phyloP scores from a whole-genome alignment of 2,797 vertebrate genomes.

The Periophthalmus magnuspinnatus region DNA sequence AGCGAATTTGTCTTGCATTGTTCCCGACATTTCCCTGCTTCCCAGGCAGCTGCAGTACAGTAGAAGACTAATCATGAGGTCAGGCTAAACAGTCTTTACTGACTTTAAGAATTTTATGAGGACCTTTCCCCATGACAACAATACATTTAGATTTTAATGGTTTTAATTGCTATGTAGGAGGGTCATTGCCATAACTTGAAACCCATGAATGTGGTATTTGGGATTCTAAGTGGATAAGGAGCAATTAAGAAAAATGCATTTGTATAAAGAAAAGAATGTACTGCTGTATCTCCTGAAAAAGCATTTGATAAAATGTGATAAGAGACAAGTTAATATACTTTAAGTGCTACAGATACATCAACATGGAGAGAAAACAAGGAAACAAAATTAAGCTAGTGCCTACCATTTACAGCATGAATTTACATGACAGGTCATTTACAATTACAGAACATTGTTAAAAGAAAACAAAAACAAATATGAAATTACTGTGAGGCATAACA shows the following conservation, averaged over 20 bases:
- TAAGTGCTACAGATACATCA: constrained; percentile 57
- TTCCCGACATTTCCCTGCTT: constrained; percentile 69
- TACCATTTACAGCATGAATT: constrained; percentile 24
- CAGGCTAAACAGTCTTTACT: too few relatives aligned
- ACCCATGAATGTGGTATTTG: constrained; percentile 45
- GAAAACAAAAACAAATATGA: constrained; percentile 31
- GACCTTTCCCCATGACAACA: too few relatives aligned
- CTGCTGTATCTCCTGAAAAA: constrained; percentile 26
- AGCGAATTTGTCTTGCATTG: constrained; percentile 71
- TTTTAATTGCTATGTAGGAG: too few relatives aligned
- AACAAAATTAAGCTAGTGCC: constrained; percentile 29
- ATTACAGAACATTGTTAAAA: constrained; percentile 34
- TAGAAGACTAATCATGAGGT: constrained; percentile 21
- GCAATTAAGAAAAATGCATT: constrained; percentile 62
- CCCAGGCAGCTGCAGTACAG: constrained; percentile 70
- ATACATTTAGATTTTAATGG: too few relatives aligned
- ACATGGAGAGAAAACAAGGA: constrained; percentile 32
- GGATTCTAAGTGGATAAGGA: constrained; percentile 48
- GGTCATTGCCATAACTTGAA: constrained; percentile 19
- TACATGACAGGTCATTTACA: constrained; percentile 25
- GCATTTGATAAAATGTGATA: constrained; percentile 54
- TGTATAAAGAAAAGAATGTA: constrained; percentile 51
- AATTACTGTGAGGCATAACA: constrained; percentile 41
- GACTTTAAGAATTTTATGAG: too few relatives aligned
- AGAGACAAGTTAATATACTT: constrained; percentile 52